Base-by-base conservation (phyloP, 2,113 vertebrate genomes). In the Empidonax alnorum region DNA sequence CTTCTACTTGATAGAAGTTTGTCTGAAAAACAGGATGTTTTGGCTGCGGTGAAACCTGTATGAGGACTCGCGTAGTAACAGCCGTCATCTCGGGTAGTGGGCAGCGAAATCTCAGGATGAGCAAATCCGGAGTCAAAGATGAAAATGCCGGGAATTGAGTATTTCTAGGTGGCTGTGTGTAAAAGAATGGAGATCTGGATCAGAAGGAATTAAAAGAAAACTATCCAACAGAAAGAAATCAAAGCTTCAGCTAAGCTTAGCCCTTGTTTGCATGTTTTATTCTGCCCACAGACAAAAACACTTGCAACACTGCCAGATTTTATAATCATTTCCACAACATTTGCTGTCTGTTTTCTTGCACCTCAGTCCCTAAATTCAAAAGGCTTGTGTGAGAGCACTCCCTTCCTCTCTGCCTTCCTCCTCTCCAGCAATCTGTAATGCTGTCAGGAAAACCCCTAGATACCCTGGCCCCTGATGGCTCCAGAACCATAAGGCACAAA, bases 1-100 rank as follows among this genome's bases (percentile, higher is more conserved):
- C 93, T 94, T 95, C 94, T 95, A 90, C 94, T 96, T 96, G 88
- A 90, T 93, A 96, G 96, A 93, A 93, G 88, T 96, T 96, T 95
- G 94, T 96, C 96, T 96, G 96, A 95, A 96, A 96, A 96, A 96
- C 93, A 95, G 88, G 52, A 61, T 78, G 84, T 28, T 92, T 87
- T 0, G 3, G 58, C 79, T 93, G 66, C 83, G 78, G 79, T 72
- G 80, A 93, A 96, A 95, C 76, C 86, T 93, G 83, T 87, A 31
- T 24, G 49, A 90, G 76, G n/a, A 93, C 28, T 66, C 73, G 46
- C 2, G 3, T 66, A 77, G 12, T 68, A 93, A 65, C 11, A 84
- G 83, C 21, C 56, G 56, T 84, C 52, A 62, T 53, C 61, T 88
- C 42, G 55, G 49, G 42, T 14, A 74, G 44, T 1, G 1, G 91